Evolutionary conservation across 2,797 vertebrate genomes (phyloP).

Genomic region (Bovichtus variegatus): DNA sequence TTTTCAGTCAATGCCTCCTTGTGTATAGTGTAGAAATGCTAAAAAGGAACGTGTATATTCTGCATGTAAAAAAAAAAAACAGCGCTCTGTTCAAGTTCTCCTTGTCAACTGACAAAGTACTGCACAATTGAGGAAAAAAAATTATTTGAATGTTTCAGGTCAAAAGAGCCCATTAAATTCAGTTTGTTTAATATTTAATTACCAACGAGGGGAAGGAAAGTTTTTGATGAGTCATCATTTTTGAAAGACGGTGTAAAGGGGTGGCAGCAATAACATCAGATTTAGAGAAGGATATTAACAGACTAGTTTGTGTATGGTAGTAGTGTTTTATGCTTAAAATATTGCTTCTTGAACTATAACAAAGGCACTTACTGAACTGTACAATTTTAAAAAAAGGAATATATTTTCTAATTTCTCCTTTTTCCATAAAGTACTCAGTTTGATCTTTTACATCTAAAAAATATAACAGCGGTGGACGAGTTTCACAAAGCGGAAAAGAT

Average conservation of each 20-base stretch:
- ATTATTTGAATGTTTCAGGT: slow-evolving; percentile 55
- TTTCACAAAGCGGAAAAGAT: slow-evolving; percentile 44
- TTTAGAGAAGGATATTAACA: slow-evolving; percentile 56
- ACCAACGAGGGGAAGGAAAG: slow-evolving; percentile 17
- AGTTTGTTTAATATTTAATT: slow-evolving; percentile 50
- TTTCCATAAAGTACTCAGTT: slow-evolving; percentile 80
- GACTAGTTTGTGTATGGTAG: slow-evolving; percentile 69
- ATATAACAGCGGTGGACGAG: slow-evolving; percentile 14
- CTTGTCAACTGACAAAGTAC: slow-evolving; percentile 62
- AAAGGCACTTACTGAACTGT: slow-evolving; percentile 73
- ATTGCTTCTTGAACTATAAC: slow-evolving; percentile 76
- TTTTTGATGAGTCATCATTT: slow-evolving; percentile 43
- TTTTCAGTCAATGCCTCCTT: slow-evolving; percentile 53
- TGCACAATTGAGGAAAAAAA: slow-evolving; percentile 58
- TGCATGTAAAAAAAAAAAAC: slow-evolving; percentile 83
- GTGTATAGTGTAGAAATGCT: slow-evolving; percentile 78
- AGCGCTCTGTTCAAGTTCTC: slow-evolving; percentile 65
- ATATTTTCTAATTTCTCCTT: slow-evolving; percentile 82
- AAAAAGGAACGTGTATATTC: slow-evolving; percentile 67
- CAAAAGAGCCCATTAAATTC: slow-evolving; percentile 44
- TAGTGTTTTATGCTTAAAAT: slow-evolving; percentile 75
- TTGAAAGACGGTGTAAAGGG: slow-evolving; percentile 33
- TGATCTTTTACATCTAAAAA: slow-evolving; percentile 76
- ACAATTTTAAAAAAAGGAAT: slow-evolving; percentile 72
- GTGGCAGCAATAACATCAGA: slow-evolving; percentile 32